Evolutionary conservation across 1,140 invertebrate species (phyloP).

Genomic region (Drosophila malerkotliana): DNA sequence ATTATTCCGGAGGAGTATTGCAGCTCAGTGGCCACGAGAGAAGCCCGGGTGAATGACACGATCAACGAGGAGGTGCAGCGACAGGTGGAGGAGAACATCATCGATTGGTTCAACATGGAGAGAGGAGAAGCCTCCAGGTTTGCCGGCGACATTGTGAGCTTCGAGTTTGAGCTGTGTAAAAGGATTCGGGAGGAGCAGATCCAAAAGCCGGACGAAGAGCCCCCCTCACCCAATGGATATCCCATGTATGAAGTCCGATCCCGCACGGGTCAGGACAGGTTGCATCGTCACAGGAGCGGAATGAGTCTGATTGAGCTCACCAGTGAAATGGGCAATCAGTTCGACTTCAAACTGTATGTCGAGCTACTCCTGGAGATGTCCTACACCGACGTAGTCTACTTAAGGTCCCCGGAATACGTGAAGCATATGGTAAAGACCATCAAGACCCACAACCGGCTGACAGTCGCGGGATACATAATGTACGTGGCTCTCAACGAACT

Average conservation of each 20-base stretch:
- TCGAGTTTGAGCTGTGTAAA: conserved; percentile 78
- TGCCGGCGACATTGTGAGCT: conserved; percentile 66
- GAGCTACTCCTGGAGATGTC: conserved; percentile 47
- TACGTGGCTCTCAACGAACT: conserved; percentile 67
- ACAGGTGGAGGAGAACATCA: conserved; percentile 57
- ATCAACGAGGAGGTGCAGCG: conserved; percentile 45
- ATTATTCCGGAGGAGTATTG: conserved; percentile 70
- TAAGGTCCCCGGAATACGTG: conserved; percentile 58
- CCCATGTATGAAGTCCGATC: conserved; percentile 26
- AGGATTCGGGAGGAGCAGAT: conserved; percentile 53
- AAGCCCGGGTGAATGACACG: conserved; percentile 31
- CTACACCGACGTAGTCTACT: conserved; percentile 42
- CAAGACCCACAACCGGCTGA: conserved; percentile 39
- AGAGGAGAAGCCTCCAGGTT: conserved; percentile 50
- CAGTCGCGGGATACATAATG: conserved; percentile 68
- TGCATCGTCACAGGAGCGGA: conserved; percentile 44
- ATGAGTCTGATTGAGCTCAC: conserved; percentile 46
- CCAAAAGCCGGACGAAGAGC: conserved; percentile 21
- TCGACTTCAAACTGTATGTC: conserved; percentile 64
- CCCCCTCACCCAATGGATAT: neutral
- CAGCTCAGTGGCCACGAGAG: conserved; percentile 27
- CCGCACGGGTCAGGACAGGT: conserved; percentile 54
- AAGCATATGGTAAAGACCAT: conserved; percentile 48
- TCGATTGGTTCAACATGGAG: conserved; percentile 57
- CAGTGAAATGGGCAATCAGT: conserved; percentile 26